Conservation (phyloP, 2,113 vertebrate genomes). For the Podarcis cretensis region DNA sequence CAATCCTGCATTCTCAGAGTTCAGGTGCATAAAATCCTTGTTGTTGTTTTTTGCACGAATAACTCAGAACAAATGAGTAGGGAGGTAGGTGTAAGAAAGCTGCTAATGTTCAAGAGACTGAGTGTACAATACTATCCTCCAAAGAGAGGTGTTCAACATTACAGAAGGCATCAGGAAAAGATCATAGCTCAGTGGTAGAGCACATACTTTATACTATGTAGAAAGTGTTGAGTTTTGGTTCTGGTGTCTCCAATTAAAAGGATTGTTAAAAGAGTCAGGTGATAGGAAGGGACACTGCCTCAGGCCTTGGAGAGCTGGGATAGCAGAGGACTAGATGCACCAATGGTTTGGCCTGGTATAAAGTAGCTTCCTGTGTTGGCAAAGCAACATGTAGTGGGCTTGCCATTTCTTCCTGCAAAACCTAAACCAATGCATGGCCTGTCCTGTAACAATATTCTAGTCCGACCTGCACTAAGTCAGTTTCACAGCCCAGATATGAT, state of each 20-base stretch:
- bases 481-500: neutral
- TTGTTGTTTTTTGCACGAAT: neutral
- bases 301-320: neutral
- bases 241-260: neutral
- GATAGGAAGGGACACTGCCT: neutral
- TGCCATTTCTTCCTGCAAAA: neutral
- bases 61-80: neutral
- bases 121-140: neutral
- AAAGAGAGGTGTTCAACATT: neutral
- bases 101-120: neutral
- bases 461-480: neutral
- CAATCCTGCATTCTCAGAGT: neutral
- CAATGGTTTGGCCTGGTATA: neutral
- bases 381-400: neutral
- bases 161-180: neutral
- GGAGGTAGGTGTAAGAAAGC: too few relatives aligned
- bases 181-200: neutral
- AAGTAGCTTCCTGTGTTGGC: neutral
- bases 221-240: neutral
- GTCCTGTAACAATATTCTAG: neutral
- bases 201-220: neutral
- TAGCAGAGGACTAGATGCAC: neutral
- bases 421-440: neutral
- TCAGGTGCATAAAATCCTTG: neutral
- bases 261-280: neutral